Base-by-base conservation (phyloP, 2,888 invertebrate species). In the Lathronympha strigana region DNA sequence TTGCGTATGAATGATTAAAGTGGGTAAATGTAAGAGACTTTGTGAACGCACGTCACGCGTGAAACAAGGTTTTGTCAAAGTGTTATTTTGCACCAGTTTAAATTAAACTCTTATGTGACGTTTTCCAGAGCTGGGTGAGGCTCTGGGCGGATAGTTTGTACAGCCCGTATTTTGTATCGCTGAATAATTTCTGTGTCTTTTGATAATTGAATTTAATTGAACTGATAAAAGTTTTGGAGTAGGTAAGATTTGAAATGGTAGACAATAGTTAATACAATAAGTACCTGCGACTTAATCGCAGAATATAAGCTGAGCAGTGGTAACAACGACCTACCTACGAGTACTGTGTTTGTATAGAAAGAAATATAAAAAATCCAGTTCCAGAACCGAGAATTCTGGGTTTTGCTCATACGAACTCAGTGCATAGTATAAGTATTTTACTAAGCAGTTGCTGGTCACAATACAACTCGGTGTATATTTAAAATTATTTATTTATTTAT, bases 61-160 rank as follows among this genome's bases (percentile, higher is more conserved):
- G 79, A 90, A 90, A 90, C 88, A 87, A 89, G 90, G 82, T 88
- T 82, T 88, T 83, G 84, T 86, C 87, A 87, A 88, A 89, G 89
- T 89, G 84, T 88, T 80, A 84, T 82, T 82, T 80, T 73, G 63
- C 67, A 63, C 89, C 87, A 82, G 69, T 68, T 53, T 72, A 73
- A 57, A 15, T 51, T 75, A 87, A 80, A 1, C 84, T 73, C 43
- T 66, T 1, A 1, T 1, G 9, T 9, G 57, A 63, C 40, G 55
- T 21, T 17, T n/a, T 8, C 33, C 47, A 17, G 5, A 28, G 45
- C 49, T 33, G 63, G 8, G 13, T 8, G 15, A 21, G 9, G 53
- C 43, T 61, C 61, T 54, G 3, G 3, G 25, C 11, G 8, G 13
- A 2, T 47, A 57, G 50, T 23, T 15, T 8, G 4, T 13, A 9